Percentiles rank a stretch among this genome's conserved stretches.
Conservation (phyloP, 2,888 invertebrate species). For the Halocaridina rubra region DNA sequence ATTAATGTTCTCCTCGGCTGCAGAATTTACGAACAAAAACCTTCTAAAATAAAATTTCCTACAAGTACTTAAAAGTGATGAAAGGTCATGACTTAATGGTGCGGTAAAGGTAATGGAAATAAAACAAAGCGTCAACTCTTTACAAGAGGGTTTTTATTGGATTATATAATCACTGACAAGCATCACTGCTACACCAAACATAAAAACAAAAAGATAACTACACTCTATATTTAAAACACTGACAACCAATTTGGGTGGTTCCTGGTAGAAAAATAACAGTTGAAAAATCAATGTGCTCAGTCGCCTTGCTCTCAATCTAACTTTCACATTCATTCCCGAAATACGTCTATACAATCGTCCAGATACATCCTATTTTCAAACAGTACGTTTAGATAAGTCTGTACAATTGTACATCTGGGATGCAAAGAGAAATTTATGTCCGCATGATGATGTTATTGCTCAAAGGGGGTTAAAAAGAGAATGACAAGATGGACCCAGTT, state of each 20-base stretch:
- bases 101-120: too few species aligned
- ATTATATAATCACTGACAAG: conserved; percentile 48
- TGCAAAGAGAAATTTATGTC: conserved; percentile 18
- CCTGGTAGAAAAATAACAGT: conserved; percentile 42
- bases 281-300: conserved; percentile 17
- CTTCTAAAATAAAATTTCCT: too few species aligned
- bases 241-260: conserved; percentile 40
- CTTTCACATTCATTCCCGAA: conserved; percentile 35
- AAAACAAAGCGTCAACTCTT: too few species aligned
- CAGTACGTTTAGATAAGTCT: neutral
- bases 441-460: conserved; percentile 36
- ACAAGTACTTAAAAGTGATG: too few species aligned
- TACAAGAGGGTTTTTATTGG: conserved; percentile 22
- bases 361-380: conserved; percentile 38
- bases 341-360: conserved; percentile 42
- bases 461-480: neutral
- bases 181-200: conserved; percentile 42
- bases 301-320: conserved; percentile 16
- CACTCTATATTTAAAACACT: conserved; percentile 19
- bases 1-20: too few species aligned
- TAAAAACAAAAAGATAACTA: neutral
- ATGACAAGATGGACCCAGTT: neutral
- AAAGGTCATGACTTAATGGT: too few species aligned
- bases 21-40: too few species aligned
- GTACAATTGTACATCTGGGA: conserved; percentile 23